phyloP scores from a whole-genome alignment of 2,888 invertebrate species.

The Elysia crispata region DNA sequence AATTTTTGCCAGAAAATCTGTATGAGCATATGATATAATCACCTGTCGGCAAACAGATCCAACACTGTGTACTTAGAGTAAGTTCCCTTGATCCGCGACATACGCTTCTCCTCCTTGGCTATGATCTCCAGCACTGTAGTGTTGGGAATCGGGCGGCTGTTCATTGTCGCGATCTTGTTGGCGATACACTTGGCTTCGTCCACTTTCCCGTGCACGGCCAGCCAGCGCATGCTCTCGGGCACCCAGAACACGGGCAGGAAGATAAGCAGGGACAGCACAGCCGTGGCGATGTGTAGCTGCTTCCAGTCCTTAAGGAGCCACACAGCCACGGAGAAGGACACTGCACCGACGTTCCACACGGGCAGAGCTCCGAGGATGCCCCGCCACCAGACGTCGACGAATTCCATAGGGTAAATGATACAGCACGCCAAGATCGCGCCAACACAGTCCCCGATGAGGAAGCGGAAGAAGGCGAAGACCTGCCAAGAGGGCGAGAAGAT shows the following conservation, averaged over 20 bases:
- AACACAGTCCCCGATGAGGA: slow-evolving; percentile 51
- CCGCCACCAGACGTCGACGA: slow-evolving; percentile 48
- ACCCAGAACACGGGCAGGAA: slow-evolving; percentile 46
- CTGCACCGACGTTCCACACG: slow-evolving; percentile 51
- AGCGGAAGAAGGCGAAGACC: slow-evolving; percentile 60
- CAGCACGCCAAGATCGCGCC: slow-evolving; percentile 48
- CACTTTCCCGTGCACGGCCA: slow-evolving; percentile 52
- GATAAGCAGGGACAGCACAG: slow-evolving; percentile 21
- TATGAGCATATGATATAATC: too few relatives aligned
- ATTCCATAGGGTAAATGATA: slow-evolving; percentile 51
- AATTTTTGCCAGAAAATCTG: too few relatives aligned
- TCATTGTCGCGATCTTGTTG: slow-evolving; percentile 51
- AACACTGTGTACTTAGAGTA: neutral
- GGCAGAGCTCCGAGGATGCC: slow-evolving; percentile 45
- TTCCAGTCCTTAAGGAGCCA: slow-evolving; percentile 49
- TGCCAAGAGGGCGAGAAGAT: slow-evolving; percentile 62
- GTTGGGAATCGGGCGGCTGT: slow-evolving; percentile 50
- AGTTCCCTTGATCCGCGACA: neutral
- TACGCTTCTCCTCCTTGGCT: slow-evolving; percentile 19
- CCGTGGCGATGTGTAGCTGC: slow-evolving; percentile 46
- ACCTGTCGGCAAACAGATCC: neutral
- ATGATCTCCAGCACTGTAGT: slow-evolving; percentile 19
- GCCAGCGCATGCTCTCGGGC: slow-evolving; percentile 58
- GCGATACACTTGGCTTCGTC: slow-evolving; percentile 50
- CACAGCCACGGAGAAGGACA: slow-evolving; percentile 47